Conservation (phyloP, 2,888 invertebrate species). For the Elmis aenea region DNA sequence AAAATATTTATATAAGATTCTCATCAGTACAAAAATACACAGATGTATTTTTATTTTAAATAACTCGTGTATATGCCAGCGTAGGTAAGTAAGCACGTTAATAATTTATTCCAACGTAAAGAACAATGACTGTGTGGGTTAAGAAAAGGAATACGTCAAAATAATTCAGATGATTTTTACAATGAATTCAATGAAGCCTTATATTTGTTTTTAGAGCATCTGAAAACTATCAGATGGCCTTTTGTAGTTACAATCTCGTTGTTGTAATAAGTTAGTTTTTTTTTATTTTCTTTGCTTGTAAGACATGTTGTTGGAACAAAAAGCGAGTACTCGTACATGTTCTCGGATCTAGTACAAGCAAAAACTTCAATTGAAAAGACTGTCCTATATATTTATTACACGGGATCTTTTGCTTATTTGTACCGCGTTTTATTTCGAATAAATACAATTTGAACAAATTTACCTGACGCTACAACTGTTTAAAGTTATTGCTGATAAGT, state of each 20-base stretch:
- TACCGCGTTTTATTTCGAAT: no score
- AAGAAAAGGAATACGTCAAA: constrained; percentile 23
- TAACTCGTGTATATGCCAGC: constrained; percentile 4
- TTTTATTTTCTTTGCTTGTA: constrained; percentile 9
- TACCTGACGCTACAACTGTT: constrained; percentile 8
- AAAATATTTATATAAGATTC: no score
- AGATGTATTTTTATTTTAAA: no score
- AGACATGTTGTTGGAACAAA: constrained; percentile 11
- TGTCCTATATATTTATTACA: no score
- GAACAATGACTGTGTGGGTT: constrained; percentile 28
- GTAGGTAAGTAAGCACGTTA: constrained; percentile 14
- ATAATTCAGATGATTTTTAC: constrained; percentile 27
- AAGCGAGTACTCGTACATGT: constrained; percentile 10
- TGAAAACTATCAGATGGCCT: constrained; percentile 28
- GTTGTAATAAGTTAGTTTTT: constrained; percentile 17
- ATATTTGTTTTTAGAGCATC: constrained; percentile 26
- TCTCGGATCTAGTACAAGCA: constrained; percentile 1
- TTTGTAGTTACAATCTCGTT: constrained; percentile 21
- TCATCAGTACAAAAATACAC: no score
- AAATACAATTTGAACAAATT: no score
- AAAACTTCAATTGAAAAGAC: neutral
- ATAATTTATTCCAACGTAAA: constrained; percentile 20
- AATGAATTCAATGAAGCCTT: constrained; percentile 27
- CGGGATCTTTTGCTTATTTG: no score
- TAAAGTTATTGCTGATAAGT: constrained; percentile 20